Conservation (phyloP, 2,888 invertebrate species). For the Drosophila kambysellisi region DNA sequence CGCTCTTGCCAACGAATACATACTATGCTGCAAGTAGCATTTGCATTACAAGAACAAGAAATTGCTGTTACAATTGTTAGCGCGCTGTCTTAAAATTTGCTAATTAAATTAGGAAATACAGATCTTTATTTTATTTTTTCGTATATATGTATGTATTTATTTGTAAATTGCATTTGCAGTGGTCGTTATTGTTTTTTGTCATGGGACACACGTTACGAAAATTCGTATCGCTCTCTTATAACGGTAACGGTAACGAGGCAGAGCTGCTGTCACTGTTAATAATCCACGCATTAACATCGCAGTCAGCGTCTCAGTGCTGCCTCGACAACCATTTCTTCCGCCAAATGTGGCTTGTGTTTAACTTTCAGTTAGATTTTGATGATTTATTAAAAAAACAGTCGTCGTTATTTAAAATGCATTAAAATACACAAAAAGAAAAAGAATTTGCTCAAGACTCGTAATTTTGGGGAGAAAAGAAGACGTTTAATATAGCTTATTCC, state of each 20-base stretch:
- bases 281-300: constrained; percentile 54
- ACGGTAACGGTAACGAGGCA: constrained; percentile 39
- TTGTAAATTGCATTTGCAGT: constrained; percentile 28
- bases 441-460: background rate
- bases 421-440: background rate
- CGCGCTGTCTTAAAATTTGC: constrained; percentile 29
- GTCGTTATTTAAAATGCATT: background rate
- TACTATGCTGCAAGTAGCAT: background rate
- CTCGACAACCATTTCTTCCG: background rate
- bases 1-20: constrained; percentile 3
- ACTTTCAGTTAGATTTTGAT: background rate
- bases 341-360: background rate
- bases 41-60: background rate
- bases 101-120: constrained; percentile 51
- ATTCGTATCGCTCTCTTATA: constrained; percentile 44
- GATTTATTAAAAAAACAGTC: background rate
- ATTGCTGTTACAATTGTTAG: constrained; percentile 1
- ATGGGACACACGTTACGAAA: constrained; percentile 49
- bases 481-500: constrained; percentile 11
- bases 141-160: background rate
- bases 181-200: constrained; percentile 31
- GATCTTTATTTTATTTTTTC: constrained; percentile 11
- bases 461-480: background rate
- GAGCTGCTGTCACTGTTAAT: constrained; percentile 42
- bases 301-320: constrained; percentile 24